Conservation (phyloP, 2,888 invertebrate species). For the Phanerotoma sp. region DNA sequence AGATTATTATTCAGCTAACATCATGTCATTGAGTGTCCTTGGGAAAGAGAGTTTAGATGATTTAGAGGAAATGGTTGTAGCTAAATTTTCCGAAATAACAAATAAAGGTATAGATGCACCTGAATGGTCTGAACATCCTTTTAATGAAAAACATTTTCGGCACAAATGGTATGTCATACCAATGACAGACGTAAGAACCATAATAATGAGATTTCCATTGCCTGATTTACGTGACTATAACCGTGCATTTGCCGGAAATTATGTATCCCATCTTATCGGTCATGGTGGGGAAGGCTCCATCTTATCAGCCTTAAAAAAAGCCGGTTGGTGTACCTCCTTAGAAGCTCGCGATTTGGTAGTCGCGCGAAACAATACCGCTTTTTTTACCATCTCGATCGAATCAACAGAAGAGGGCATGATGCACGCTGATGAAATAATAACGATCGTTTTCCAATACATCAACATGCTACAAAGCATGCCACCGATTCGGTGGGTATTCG, state of each 20-base stretch:
- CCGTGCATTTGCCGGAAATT: constrained; percentile 85
- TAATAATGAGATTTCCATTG: constrained; percentile 87
- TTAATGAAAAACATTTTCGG: constrained; percentile 70
- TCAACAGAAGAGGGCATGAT: constrained; percentile 88
- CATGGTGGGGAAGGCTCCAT: constrained; percentile 97
- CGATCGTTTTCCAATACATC: constrained; percentile 82
- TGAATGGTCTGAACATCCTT: constrained; percentile 82
- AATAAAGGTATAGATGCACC: constrained; percentile 75
- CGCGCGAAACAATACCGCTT: constrained; percentile 87
- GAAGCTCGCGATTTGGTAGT: constrained; percentile 78
- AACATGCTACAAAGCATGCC: constrained; percentile 74
- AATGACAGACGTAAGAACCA: constrained; percentile 83
- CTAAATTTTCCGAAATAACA: constrained; percentile 74
- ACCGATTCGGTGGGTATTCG: constrained; percentile 87
- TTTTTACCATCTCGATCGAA: constrained; percentile 86
- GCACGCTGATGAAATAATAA: constrained; percentile 87
- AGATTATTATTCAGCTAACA: constrained; percentile 91
- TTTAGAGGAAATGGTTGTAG: constrained; percentile 75
- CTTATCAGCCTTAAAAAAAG: constrained; percentile 80
- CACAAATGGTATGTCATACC: constrained; percentile 78
- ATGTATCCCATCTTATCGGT: constrained; percentile 88
- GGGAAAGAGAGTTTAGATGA: constrained; percentile 94
- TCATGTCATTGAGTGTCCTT: constrained; percentile 86
- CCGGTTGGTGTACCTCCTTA: constrained; percentile 90
- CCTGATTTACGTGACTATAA: constrained; percentile 83